phyloP scores from a whole-genome alignment of 1,140 invertebrate species.

The Hycleus cichorii region DNA sequence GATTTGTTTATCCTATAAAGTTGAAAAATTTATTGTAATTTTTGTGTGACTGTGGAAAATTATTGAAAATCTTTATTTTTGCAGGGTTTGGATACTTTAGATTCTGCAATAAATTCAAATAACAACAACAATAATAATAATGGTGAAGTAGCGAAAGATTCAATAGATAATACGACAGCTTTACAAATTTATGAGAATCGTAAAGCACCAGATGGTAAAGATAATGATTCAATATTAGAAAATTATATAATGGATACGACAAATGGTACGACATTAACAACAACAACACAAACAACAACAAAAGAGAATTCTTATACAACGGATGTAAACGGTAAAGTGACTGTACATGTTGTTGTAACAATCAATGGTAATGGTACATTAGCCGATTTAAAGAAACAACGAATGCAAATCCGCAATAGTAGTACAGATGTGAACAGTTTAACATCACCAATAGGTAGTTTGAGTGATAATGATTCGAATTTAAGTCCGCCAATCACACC shows the following conservation, averaged over 20 bases:
- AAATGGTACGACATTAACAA: conserved; percentile 63
- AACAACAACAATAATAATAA: conserved; percentile 11
- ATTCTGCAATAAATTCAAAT: conserved; percentile 1
- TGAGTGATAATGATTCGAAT: conserved; percentile 41
- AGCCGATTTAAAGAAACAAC: conserved; percentile 83
- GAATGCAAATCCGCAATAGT: conserved; percentile 69
- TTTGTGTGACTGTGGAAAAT: too few relatives aligned
- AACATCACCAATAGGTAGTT: conserved; percentile 41
- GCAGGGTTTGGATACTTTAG: conserved; percentile 15
- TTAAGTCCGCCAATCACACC: conserved; percentile 21
- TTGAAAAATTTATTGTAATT: conserved; percentile 18
- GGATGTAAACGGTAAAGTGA: conserved; percentile 80
- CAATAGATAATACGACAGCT: conserved; percentile 41
- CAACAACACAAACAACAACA: conserved; percentile 37
- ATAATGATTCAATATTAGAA: conserved; percentile 56
- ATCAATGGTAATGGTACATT: conserved; percentile 57
- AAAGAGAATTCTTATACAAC: not conserved
- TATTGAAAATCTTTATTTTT: not conserved
- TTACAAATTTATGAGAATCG: conserved; percentile 39
- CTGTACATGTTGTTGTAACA: conserved; percentile 69
- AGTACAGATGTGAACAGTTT: conserved; percentile 46
- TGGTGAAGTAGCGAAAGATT: conserved; percentile 6
- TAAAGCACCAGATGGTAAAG: conserved; percentile 69
- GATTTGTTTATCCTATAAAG: conserved; percentile 37
- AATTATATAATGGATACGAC: conserved; percentile 73